Evolutionary conservation across 2,113 vertebrate genomes (phyloP), one percentile per base, ranked within the genome.

Genomic region (Colistium nudipinnis): DNA sequence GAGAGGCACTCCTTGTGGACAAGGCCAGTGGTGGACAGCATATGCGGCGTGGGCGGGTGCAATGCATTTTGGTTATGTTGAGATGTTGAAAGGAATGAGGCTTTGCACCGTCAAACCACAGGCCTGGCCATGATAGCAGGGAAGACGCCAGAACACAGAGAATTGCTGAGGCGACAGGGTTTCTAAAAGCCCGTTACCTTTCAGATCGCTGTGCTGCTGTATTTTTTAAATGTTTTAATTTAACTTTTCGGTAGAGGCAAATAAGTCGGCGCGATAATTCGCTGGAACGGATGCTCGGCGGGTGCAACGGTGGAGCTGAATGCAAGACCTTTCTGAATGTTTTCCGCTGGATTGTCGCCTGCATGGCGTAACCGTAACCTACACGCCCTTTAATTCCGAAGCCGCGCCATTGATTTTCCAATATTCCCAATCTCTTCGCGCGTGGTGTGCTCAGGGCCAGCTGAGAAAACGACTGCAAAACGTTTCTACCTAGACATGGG

Each of bases 381-480:
- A 12, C 16, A 7, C 28, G 30, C n/a, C 28, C 17, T 13, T 66
- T 30, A 54, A 69, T 22, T 24, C 69, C 22, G 45, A 85, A 64
- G 66, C 67, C 17, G 41, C 33, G 3, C 55, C 62, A 87, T 73
- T 78, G 84, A 90, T 89, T 89, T 72, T 67, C 75, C 74, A 81
- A 80, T 75, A 72, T 51, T 77, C 56, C n/a, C 41, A 62, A 33
- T 78, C 66, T 79, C 57, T 79, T 88, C 63, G n/a, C 61, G 44
- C 84, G 73, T 69, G 67, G 69, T 80, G 74, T 85, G 85, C 78
- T 74, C 78, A 20, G 38, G 74, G 55, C 78, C 73, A 75, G 70
- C 62, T 25, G 72, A 55, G 81, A 70, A 85, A 90, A 86, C 79
- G 76, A 87, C 89, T 88, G 85, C 86, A 85, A 86, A 90, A 81